Percentiles rank a stretch among this genome's conserved stretches.
These are phyloP conservation scores for Erpobdella octoculata DNA, from an alignment of 2,888 invertebrate species.

Conservation along the genomic window DNA sequence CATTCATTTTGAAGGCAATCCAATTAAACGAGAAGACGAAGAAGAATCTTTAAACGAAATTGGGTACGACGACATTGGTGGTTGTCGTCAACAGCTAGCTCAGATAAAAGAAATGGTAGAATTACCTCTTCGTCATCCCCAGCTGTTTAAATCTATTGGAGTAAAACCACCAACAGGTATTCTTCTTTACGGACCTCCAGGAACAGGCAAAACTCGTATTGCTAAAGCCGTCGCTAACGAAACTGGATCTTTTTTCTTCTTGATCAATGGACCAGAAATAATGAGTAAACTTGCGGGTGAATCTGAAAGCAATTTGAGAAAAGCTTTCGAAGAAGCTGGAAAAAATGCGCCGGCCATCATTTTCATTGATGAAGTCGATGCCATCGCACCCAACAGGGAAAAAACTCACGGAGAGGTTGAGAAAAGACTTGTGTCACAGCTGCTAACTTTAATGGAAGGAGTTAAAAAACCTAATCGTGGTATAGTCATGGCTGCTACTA, in stretches of 20 bases:
- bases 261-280: conserved; percentile 74
- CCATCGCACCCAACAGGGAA: conserved; percentile 97
- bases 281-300: conserved; percentile 99
- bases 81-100: conserved; percentile 93
- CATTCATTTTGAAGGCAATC: conserved; percentile 98
- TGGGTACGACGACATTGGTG: conserved; percentile 98
- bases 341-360: conserved; percentile 98
- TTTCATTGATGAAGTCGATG: conserved; percentile 97
- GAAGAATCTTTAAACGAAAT: conserved; percentile 95
- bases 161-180: conserved; percentile 96
- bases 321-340: conserved; percentile 98
- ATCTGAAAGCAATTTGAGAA: conserved; percentile 94
- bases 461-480: conserved; percentile 98
- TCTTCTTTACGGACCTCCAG: conserved; percentile 84
- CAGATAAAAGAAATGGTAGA: conserved; percentile 99
- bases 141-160: conserved; percentile 96
- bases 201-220: conserved; percentile 90
- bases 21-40: conserved; percentile 64
- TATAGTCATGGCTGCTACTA: conserved; percentile 99
- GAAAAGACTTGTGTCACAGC: conserved; percentile 92
- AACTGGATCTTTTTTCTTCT: conserved; percentile 81
- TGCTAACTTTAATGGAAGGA: conserved; percentile 96
- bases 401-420: conserved; percentile 74
- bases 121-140: conserved; percentile 90
- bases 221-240: conserved; percentile 98